A percentile compares a stretch with the other conserved stretches of the same genome.
Conservation (phyloP, 2,113 vertebrate species). For the Orcinus orca region DNA sequence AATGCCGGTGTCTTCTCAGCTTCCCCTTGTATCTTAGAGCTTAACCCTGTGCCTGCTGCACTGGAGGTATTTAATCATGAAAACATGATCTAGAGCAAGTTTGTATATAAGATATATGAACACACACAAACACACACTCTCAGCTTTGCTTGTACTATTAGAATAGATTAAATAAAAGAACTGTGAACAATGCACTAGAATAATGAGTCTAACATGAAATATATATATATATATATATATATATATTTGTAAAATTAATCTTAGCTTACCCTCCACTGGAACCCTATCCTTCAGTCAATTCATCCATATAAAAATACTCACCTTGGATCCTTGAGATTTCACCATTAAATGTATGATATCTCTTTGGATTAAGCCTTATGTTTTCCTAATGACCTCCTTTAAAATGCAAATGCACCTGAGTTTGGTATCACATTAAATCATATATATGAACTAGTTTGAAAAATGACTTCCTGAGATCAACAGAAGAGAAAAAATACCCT, state of each 20-base stretch:
- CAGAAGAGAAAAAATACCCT: background rate
- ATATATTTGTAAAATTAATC: background rate
- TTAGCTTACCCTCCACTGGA: background rate
- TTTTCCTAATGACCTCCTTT: background rate
- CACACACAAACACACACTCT: background rate
- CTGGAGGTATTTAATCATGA: background rate
- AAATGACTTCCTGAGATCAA: conserved; percentile 24
- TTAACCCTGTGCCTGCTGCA: background rate
- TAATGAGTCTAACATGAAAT: background rate
- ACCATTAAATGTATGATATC: background rate
- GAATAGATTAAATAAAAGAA: conserved; percentile 34
- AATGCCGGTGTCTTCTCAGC: background rate
- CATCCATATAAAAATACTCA: background rate
- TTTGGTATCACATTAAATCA: background rate
- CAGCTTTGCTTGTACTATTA: background rate
- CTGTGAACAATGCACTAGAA: background rate
- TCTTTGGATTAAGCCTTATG: conserved; percentile 1
- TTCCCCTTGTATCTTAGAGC: background rate
- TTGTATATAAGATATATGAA: background rate
- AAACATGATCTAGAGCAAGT: background rate
- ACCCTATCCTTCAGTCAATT: background rate
- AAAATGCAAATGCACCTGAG: background rate
- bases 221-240: background rate
- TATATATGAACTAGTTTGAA: background rate
- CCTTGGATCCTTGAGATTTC: background rate